Evolutionary conservation across 2,113 vertebrate genomes (phyloP).

Genomic region (Myotis lucifugus): DNA sequence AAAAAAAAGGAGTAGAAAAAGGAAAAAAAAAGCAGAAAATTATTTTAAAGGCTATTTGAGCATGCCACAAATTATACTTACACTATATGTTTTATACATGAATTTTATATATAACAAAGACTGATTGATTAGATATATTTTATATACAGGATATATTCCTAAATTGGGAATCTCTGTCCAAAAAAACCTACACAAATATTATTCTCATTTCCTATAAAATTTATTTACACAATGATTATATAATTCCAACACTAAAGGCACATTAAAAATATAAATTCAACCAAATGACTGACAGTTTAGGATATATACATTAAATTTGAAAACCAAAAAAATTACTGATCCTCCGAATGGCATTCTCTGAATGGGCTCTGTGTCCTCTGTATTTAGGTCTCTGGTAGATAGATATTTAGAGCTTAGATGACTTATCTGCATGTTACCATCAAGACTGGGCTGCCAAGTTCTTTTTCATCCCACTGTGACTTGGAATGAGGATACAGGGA

Average conservation of each 20-base stretch:
- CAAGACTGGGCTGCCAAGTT: neutral
- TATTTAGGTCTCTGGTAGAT: neutral
- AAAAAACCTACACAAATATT: neutral
- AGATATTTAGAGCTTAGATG: neutral
- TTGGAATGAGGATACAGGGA: neutral
- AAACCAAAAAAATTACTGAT: neutral
- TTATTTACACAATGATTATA: neutral
- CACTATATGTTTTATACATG: neutral
- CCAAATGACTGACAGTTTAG: neutral
- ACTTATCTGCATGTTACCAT: neutral
- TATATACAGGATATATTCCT: neutral
- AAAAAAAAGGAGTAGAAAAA: neutral
- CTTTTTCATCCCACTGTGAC: neutral
- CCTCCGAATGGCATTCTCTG: neutral
- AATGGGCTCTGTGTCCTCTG: neutral
- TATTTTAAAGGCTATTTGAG: slow-evolving; percentile 35
- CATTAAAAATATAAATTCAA: neutral
- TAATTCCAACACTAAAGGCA: neutral
- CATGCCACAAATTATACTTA: slow-evolving; percentile 23
- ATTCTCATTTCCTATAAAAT: neutral
- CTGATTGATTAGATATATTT: neutral
- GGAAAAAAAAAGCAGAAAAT: neutral
- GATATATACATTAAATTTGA: neutral
- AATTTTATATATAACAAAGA: slow-evolving; percentile 43
- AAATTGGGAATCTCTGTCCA: neutral